These are phyloP conservation scores for Hyaena hyaena DNA, from an alignment of 2,113 vertebrate genomes.

Conservation along the genomic window DNA sequence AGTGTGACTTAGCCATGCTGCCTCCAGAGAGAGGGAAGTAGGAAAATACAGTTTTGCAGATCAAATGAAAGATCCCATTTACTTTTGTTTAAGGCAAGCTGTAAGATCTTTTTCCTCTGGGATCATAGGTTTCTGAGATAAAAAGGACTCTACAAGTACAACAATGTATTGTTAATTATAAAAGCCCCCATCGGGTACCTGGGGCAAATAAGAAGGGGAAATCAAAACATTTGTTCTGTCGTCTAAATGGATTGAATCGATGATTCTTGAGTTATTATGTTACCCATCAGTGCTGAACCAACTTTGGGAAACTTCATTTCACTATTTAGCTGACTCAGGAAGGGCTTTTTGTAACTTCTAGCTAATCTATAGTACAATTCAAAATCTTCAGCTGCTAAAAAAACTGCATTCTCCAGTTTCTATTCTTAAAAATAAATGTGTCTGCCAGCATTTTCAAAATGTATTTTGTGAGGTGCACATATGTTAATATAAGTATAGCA, in stretches of 20 bases:
- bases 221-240: slow-evolving; percentile 37
- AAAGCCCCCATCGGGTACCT: neutral
- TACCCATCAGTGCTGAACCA: slow-evolving; percentile 50
- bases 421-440: slow-evolving; percentile 67
- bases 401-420: slow-evolving; percentile 60
- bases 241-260: slow-evolving; percentile 57
- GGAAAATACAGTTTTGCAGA: slow-evolving; percentile 4
- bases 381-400: slow-evolving; percentile 74
- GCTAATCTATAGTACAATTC: slow-evolving; percentile 81
- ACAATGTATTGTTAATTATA: slow-evolving; percentile 58
- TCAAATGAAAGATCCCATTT: slow-evolving; percentile 20
- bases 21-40: neutral
- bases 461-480: slow-evolving; percentile 67
- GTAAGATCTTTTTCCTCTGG: neutral
- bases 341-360: slow-evolving; percentile 73
- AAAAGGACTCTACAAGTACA: slow-evolving; percentile 16
- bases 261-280: slow-evolving; percentile 70
- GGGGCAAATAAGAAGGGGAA: slow-evolving; percentile 60
- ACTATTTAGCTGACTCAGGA: slow-evolving; percentile 75
- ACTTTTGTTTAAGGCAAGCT: slow-evolving; percentile 16
- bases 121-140: slow-evolving; percentile 38
- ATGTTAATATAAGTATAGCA: slow-evolving; percentile 74
- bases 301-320: slow-evolving; percentile 73
- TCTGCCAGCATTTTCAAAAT: slow-evolving; percentile 82
- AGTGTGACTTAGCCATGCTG: neutral